Evolutionary conservation across 92 coral and sea anemone species (phyloP).

Genomic region (Montipora capitata): DNA sequence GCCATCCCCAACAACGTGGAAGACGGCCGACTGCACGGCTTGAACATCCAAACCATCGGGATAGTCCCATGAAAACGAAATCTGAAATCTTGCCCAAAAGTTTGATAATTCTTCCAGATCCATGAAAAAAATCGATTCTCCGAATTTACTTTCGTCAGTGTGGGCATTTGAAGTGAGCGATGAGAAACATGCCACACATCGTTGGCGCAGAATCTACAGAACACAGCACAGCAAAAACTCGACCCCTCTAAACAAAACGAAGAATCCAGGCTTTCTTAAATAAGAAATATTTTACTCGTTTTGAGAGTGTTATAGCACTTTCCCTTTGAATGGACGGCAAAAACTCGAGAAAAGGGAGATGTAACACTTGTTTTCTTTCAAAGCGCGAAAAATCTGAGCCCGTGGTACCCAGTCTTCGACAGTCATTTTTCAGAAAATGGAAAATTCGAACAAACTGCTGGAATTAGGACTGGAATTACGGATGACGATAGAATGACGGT

Average conservation of each 20-base stretch:
- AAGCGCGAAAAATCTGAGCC: slow-evolving; percentile 43
- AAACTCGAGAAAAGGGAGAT: no score
- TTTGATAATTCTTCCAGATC: slow-evolving; percentile 88
- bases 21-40: slow-evolving; percentile 88
- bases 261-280: slow-evolving; percentile 2
- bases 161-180: slow-evolving; percentile 12
- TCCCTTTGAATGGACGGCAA: neutral
- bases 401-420: slow-evolving; percentile 24
- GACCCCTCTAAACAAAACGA: slow-evolving; percentile 37
- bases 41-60: slow-evolving; percentile 90
- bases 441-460: neutral
- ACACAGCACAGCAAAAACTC: slow-evolving; percentile 5
- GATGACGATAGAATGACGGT: neutral
- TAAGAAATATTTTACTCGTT: slow-evolving; percentile 8
- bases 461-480: neutral
- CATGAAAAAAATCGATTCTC: slow-evolving; percentile 52
- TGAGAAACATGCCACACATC: slow-evolving; percentile 17
- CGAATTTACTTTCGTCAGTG: neutral
- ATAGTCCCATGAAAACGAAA: slow-evolving; percentile 93
- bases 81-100: slow-evolving; percentile 94
- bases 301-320: neutral
- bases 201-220: neutral
- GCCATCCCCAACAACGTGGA: slow-evolving; percentile 89
- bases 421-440: neutral
- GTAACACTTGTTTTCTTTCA: slow-evolving; percentile 12